Evolutionary conservation across 2,113 vertebrate genomes (phyloP).

Genomic region (Myotis brandtii): DNA sequence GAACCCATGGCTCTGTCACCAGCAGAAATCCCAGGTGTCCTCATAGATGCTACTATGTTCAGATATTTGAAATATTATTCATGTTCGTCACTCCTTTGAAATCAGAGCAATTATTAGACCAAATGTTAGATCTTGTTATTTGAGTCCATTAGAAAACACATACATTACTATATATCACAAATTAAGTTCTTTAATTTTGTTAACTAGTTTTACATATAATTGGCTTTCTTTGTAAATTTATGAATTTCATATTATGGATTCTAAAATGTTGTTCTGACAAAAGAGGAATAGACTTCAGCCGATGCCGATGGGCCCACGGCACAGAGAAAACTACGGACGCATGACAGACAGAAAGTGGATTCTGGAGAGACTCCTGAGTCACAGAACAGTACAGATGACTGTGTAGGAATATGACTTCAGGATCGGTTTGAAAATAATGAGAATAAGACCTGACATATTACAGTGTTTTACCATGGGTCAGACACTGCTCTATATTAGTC

Average conservation of each 20-base stretch:
- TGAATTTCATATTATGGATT: background rate
- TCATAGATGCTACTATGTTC: background rate
- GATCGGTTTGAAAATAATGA: background rate
- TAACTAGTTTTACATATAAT: background rate
- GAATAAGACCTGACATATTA: background rate
- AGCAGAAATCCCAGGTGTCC: background rate
- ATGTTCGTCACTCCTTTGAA: background rate
- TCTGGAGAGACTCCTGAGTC: background rate
- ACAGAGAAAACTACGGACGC: background rate
- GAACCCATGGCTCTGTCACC: background rate
- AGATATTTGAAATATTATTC: conserved; percentile 28
- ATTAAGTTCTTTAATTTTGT: background rate
- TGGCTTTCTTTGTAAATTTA: background rate
- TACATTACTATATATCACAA: background rate
- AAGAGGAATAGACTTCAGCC: background rate
- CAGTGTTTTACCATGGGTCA: background rate
- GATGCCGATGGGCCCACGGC: background rate
- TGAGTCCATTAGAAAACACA: background rate
- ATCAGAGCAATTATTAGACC: background rate
- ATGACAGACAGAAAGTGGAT: background rate
- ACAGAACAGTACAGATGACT: background rate
- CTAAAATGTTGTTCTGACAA: background rate
- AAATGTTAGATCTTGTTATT: background rate
- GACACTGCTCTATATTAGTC: background rate
- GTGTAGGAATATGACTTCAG: background rate